phyloP scores from a whole-genome alignment of 1,140 invertebrate species.

The Euura saliciscinereae region DNA sequence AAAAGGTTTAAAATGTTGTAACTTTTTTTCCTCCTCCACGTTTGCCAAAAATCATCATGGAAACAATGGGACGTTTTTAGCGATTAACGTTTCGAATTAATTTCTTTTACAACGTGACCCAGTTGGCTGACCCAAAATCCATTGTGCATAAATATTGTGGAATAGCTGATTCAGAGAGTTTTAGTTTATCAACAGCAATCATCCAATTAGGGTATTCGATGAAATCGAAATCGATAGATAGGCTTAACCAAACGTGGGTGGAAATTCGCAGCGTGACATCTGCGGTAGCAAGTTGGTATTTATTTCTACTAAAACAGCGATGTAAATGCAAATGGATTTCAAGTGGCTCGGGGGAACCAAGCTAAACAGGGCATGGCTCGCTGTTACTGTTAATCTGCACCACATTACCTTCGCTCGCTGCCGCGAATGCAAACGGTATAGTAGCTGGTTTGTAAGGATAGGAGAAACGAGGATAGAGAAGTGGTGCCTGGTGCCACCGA shows the following conservation, averaged over 20 bases:
- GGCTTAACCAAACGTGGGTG: neutral
- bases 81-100: too few species aligned
- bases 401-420: conserved; percentile 1
- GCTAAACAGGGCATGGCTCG: conserved; percentile 2
- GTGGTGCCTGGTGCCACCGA: neutral
- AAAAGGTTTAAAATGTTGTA: too few species aligned
- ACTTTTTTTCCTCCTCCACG: too few species aligned
- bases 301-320: conserved; percentile 5
- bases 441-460: conserved; percentile 5
- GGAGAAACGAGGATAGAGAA: conserved; percentile 6
- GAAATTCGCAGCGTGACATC: neutral
- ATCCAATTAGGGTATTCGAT: too few species aligned
- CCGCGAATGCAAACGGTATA: neutral
- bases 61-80: too few species aligned
- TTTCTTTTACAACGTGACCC: too few species aligned
- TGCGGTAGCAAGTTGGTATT: conserved; percentile 4
- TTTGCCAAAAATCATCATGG: too few species aligned
- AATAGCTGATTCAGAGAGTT: too few species aligned
- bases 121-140: too few species aligned
- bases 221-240: too few species aligned
- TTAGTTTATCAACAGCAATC: too few species aligned
- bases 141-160: too few species aligned
- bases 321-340: conserved; percentile 7
- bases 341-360: neutral
- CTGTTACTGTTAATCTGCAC: conserved; percentile 5